A percentile compares a stretch with the other conserved stretches of the same genome.
Conservation (phyloP, 2,113 vertebrate species). For the Cephalopterus ornatus region DNA sequence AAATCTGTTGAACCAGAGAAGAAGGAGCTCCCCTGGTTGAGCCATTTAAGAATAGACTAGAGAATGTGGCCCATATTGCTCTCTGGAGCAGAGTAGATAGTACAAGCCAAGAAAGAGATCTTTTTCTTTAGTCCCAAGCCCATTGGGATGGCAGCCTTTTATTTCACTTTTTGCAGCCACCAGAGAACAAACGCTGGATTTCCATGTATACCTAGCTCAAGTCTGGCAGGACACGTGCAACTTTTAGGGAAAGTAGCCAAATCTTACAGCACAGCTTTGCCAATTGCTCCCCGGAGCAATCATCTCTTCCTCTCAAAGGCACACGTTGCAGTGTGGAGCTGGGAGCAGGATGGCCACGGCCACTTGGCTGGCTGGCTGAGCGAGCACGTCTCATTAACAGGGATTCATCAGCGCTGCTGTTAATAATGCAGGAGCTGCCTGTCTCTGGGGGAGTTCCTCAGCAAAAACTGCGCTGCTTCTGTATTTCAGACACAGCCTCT, state of each 20-base stretch:
- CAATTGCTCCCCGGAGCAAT: not conserved
- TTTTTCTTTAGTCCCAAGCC: not conserved
- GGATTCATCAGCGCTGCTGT: slow-evolving; percentile 40
- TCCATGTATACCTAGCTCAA: not conserved
- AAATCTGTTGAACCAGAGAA: not conserved
- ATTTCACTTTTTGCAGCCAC: not conserved
- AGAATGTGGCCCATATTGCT: not conserved
- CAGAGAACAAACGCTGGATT: not conserved
- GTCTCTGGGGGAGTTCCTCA: slow-evolving; percentile 55
- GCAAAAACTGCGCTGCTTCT: slow-evolving; percentile 12
- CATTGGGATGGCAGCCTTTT: not conserved
- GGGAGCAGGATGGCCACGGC: not conserved
- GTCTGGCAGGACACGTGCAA: not conserved
- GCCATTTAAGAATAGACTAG: not conserved
- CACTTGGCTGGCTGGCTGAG: not conserved
- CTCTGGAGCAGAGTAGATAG: not conserved
- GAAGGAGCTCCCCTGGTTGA: not conserved
- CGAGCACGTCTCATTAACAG: slow-evolving; percentile 31
- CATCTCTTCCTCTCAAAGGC: not conserved
- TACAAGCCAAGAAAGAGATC: not conserved
- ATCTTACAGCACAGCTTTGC: not conserved
- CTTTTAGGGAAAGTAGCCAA: slow-evolving; percentile 1
- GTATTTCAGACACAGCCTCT: slow-evolving; percentile 27
- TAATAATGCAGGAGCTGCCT: slow-evolving; percentile 66
- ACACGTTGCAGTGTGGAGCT: not conserved